Evolutionary conservation across 2,113 vertebrate genomes (phyloP).

Genomic region (Chiloscyllium plagiosum): DNA sequence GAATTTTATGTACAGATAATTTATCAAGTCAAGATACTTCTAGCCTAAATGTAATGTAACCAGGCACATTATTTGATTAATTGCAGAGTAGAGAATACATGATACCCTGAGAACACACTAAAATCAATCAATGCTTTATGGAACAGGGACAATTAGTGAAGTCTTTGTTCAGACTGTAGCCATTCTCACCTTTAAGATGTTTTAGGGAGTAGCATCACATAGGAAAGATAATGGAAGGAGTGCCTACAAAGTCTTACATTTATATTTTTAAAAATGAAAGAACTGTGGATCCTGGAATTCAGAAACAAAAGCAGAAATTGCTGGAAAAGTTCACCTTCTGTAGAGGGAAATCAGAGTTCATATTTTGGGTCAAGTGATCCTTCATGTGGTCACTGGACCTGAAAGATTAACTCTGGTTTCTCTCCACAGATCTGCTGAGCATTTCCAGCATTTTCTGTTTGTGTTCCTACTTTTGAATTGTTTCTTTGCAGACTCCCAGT

Average conservation of each 20-base stretch:
- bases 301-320: too few relatives aligned
- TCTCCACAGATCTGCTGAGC: too few relatives aligned
- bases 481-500: neutral
- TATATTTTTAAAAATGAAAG: too few relatives aligned
- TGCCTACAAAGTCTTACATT: neutral
- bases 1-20: neutral
- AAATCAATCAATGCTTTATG: neutral
- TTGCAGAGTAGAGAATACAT: too few relatives aligned
- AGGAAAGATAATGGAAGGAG: neutral
- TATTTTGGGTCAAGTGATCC: too few relatives aligned
- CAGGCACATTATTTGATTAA: neutral
- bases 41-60: neutral
- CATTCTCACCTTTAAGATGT: neutral
- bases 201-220: neutral
- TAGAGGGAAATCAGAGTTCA: too few relatives aligned
- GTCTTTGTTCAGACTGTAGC: neutral
- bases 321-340: too few relatives aligned
- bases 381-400: too few relatives aligned
- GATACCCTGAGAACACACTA: neutral
- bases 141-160: neutral
- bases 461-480: neutral
- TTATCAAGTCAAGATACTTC: neutral
- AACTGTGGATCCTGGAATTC: too few relatives aligned
- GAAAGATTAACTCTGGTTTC: too few relatives aligned
- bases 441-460: too few relatives aligned